phyloP scores from a whole-genome alignment of 2,797 vertebrate genomes.

The Forpus xanthops region DNA sequence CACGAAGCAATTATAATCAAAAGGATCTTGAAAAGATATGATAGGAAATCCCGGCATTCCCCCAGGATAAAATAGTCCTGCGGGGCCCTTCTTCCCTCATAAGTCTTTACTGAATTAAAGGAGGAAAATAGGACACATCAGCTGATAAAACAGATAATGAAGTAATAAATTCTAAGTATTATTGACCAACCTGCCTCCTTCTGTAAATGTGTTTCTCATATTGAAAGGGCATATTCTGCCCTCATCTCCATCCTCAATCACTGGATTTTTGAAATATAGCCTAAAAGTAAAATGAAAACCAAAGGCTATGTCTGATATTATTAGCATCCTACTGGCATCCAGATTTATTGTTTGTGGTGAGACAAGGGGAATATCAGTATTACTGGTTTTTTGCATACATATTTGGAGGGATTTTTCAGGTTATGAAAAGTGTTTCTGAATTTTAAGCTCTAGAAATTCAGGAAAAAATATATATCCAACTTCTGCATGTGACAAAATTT shows the following conservation, averaged over 20 bases:
- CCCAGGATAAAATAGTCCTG: conserved; percentile 37
- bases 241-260: background rate
- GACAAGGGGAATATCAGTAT: background rate
- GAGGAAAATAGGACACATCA: conserved; percentile 43
- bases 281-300: conserved; percentile 31
- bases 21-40: conserved; percentile 40
- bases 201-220: background rate
- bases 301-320: conserved; percentile 1
- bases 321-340: background rate
- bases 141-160: conserved; percentile 42
- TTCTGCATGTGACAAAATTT: background rate
- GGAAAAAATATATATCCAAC: background rate
- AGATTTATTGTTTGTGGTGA: background rate
- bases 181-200: background rate
- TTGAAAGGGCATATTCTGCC: conserved; percentile 5
- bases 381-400: background rate
- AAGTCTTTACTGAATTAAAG: conserved; percentile 18
- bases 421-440: background rate
- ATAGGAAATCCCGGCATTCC: conserved; percentile 45
- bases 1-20: conserved; percentile 46
- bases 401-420: background rate
- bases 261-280: conserved; percentile 6
- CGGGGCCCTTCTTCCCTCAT: conserved; percentile 23
- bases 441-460: background rate
- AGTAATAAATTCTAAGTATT: conserved; percentile 5